Conservation (phyloP, 2,113 vertebrate species). For the Rhegmatorhina hoffmannsi region DNA sequence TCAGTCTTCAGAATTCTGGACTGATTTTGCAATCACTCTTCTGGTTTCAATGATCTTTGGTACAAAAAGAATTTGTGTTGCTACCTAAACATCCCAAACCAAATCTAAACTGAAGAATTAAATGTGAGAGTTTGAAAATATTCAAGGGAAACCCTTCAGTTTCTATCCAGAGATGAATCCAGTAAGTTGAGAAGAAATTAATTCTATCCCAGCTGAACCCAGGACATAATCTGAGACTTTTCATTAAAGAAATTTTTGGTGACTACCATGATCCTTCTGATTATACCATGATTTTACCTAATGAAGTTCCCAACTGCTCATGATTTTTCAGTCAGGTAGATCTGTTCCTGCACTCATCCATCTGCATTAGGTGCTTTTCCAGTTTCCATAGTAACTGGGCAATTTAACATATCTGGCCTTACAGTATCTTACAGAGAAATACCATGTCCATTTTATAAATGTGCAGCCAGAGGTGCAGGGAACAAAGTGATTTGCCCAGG, state of each 20-base stretch:
- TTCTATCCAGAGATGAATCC: neutral
- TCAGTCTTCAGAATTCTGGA: neutral
- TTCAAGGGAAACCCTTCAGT: neutral
- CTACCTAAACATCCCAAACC: neutral
- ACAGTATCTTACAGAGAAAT: neutral
- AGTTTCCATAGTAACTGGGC: slow-evolving; percentile 32
- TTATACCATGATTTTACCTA: neutral
- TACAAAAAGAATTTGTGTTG: neutral
- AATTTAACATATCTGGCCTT: neutral
- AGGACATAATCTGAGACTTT: neutral
- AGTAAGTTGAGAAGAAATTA: neutral
- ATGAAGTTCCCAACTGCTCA: neutral
- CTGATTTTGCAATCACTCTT: neutral
- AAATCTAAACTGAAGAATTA: neutral
- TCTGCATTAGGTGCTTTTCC: slow-evolving; percentile 46
- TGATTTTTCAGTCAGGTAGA: slow-evolving; percentile 17
- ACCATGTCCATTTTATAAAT: neutral
- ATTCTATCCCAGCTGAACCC: neutral
- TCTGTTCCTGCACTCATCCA: neutral
- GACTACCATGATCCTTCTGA: neutral
- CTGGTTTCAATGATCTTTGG: neutral
- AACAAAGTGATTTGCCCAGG: neutral
- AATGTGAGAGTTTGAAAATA: neutral
- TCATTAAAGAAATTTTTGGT: neutral
- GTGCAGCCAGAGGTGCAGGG: neutral